Base-by-base conservation (phyloP, 2,113 vertebrate genomes). In the Alethe diademata region DNA sequence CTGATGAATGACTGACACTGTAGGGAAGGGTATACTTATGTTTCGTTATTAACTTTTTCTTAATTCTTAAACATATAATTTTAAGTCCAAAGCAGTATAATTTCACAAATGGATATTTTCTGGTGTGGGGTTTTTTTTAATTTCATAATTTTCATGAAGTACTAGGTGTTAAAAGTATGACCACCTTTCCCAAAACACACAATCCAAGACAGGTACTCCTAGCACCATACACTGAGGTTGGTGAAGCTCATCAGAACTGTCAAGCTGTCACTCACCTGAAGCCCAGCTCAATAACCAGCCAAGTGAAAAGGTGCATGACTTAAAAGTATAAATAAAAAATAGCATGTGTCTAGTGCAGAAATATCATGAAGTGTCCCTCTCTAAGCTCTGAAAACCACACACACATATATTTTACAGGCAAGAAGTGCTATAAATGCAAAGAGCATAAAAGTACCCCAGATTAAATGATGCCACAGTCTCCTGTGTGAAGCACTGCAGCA, bases 391-490 rank as follows among this genome's bases (percentile, higher is more conserved):
- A 57, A 85, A 82, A 54, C 12, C 25, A 65, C 14, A 47, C 19
- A 60, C 19, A 26, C 6, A 53, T 24, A 6, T 8, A 18, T 26
- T 87, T 57, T 23, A 58, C 2, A 14, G 69, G 29, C 12, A 78
- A 78, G 19, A 38, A 73, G 25, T 14, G 24, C 26, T 62, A 26
- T 23, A 80, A 61, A 80, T 64, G 26, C 36, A 61, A 51, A 67
- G 89, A 42, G 35, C 23, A 31, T 8, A 47, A 67, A 67, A 88
- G 17, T 38, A 45, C 2, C 3, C 13, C 10, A 48, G 45, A 65
- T 33, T 1, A 58, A 88, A 71, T 17, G 48, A 4, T 31, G 38
- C 47, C 36, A 50, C 0, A 0, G 60, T 26, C 9, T 36, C 17
- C 51, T 14, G 7, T 5, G 19, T 22, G 35, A 60, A 78, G 35